phyloP scores from a whole-genome alignment of 2,113 vertebrate species.

The Mungos mungo region DNA sequence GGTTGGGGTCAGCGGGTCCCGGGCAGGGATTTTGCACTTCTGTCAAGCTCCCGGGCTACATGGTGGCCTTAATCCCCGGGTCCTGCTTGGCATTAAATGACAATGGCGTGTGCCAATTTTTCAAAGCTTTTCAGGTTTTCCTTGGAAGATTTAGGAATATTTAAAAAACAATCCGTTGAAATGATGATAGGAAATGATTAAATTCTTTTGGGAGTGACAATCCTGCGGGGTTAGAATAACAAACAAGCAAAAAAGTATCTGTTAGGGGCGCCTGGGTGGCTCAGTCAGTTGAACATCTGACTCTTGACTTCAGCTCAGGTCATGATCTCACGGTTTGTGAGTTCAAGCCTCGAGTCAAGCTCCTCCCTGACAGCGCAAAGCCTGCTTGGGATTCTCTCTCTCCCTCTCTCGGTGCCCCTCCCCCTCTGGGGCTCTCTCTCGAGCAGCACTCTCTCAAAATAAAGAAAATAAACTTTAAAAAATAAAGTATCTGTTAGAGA shows the following conservation, averaged over 20 bases:
- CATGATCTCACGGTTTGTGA: no score
- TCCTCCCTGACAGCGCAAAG: no score
- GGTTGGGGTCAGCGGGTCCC: not conserved
- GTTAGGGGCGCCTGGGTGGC: no score
- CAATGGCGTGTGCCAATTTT: not conserved
- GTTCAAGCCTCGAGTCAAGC: no score
- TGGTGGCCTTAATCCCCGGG: fast-evolving
- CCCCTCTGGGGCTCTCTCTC: no score
- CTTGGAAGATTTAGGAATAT: not conserved
- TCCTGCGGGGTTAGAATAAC: not conserved
- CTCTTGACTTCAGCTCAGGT: no score
- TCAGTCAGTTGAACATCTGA: no score
- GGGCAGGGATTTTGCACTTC: not conserved
- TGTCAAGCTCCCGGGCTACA: not conserved
- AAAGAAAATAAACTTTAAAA: no score
- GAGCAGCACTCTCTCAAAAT: no score
- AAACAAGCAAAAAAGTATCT: not conserved
- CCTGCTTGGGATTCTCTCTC: no score
- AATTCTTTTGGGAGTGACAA: not conserved
- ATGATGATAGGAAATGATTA: not conserved
- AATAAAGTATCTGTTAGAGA: not conserved
- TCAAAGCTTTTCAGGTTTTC: not conserved
- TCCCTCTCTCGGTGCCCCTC: no score
- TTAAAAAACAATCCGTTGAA: not conserved
- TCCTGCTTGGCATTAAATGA: not conserved